A percentile compares a stretch with the other conserved stretches of the same genome.
Conservation (phyloP, 2,797 vertebrate genomes). For the Hafferia zeledoni region DNA sequence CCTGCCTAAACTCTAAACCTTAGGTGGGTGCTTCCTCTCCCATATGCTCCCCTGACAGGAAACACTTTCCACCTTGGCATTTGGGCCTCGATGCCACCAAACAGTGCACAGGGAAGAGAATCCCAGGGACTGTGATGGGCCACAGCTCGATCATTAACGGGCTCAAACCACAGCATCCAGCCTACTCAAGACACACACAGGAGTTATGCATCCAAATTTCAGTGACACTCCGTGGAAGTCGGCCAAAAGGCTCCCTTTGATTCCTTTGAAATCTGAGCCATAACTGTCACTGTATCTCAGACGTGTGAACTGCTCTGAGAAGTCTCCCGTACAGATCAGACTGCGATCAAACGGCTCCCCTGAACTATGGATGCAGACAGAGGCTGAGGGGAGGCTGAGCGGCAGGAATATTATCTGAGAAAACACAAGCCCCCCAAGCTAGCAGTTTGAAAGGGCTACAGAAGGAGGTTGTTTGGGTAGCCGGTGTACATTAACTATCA, state of each 20-base stretch:
- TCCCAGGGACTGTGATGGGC: neutral
- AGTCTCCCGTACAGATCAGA: constrained; percentile 44
- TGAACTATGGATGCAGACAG: neutral
- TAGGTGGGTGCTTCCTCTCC: neutral
- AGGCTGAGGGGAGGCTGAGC: neutral
- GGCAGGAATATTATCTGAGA: neutral
- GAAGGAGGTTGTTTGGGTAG: constrained; percentile 51
- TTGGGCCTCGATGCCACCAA: neutral
- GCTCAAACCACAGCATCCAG: constrained; percentile 6
- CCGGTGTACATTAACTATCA: constrained; percentile 44
- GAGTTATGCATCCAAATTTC: constrained; percentile 45
- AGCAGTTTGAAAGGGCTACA: constrained; percentile 32
- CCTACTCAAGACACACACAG: neutral
- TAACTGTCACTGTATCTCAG: constrained; percentile 37
- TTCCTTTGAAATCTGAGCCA: constrained; percentile 63
- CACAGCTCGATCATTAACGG: neutral
- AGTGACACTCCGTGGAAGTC: constrained; percentile 40
- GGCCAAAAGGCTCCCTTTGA: constrained; percentile 31
- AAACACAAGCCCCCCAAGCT: neutral
- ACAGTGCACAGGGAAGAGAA: neutral
- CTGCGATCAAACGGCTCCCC: constrained; percentile 18
- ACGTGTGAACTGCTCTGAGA: constrained; percentile 43
- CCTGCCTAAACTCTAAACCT: neutral
- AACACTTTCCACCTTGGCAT: rapidly evolving
- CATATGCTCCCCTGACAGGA: neutral